phyloP scores from a whole-genome alignment of 2,113 vertebrate species.

The Dendropsophus ebraccatus region DNA sequence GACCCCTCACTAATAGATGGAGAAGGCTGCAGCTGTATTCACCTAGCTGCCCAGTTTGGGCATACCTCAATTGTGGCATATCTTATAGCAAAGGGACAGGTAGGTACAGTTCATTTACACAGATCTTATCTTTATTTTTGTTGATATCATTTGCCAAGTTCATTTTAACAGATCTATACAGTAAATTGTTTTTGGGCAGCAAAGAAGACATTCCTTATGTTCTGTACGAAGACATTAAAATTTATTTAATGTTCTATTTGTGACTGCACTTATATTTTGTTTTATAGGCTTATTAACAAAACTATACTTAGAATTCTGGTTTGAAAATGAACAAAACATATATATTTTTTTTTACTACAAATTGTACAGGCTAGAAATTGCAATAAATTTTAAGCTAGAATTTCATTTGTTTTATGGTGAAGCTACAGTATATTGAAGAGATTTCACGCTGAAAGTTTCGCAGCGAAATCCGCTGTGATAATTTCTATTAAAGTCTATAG shows the following conservation, averaged over 20 bases:
- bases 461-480: too few relatives aligned
- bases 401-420: not conserved
- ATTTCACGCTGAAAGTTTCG: too few relatives aligned
- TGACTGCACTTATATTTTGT: too few relatives aligned
- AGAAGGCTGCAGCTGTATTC: conserved; percentile 97
- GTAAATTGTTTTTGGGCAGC: not conserved
- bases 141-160: not conserved
- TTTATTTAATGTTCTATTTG: too few relatives aligned
- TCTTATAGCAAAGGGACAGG: conserved; percentile 98
- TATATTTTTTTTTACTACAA: too few relatives aligned
- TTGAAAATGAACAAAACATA: not conserved
- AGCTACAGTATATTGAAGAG: not conserved
- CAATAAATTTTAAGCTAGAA: not conserved
- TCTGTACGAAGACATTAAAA: too few relatives aligned
- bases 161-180: not conserved
- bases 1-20: conserved; percentile 97
- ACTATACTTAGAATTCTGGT: too few relatives aligned
- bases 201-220: too few relatives aligned
- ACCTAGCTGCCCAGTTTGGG: conserved; percentile 97
- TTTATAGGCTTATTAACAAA: too few relatives aligned
- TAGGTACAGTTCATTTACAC: conserved; percentile 62
- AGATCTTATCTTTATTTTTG: not conserved
- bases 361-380: not conserved
- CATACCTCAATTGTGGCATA: conserved; percentile 99
- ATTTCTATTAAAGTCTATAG: too few relatives aligned